Conservation (phyloP, 2,113 vertebrate genomes). For the Mustela nigripes region DNA sequence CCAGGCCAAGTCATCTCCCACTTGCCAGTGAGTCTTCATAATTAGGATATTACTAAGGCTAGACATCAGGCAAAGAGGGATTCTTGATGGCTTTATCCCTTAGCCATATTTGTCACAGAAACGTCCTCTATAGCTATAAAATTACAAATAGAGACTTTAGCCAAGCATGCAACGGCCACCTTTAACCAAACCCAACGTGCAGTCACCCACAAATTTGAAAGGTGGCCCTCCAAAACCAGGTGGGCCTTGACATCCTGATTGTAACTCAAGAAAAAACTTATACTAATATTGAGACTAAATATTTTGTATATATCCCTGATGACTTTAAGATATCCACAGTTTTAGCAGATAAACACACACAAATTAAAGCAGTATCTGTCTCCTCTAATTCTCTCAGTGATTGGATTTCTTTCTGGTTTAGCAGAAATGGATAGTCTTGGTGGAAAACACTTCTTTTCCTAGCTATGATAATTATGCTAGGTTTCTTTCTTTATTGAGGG, state of each 20-base stretch:
- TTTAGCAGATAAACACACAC: neutral
- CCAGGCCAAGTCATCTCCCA: neutral
- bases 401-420: neutral
- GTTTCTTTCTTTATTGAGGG: neutral
- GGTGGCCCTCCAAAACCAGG: neutral
- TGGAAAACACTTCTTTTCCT: neutral
- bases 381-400: neutral
- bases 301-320: neutral
- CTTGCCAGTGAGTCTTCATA: neutral
- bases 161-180: neutral
- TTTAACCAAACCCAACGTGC: neutral
- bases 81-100: neutral
- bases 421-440: neutral
- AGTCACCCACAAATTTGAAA: neutral
- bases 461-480: neutral
- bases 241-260: neutral
- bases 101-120: neutral
- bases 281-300: neutral
- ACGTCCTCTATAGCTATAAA: neutral
- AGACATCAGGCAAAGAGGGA: neutral
- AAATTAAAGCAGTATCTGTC: neutral
- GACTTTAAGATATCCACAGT: neutral
- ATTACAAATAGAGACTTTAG: neutral
- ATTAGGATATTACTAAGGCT: neutral
- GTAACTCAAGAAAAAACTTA: neutral